Evolutionary conservation across 2,888 invertebrate genomes (phyloP), one percentile per base, ranked within the genome.

Genomic region (Scaptomyza tumidula): DNA sequence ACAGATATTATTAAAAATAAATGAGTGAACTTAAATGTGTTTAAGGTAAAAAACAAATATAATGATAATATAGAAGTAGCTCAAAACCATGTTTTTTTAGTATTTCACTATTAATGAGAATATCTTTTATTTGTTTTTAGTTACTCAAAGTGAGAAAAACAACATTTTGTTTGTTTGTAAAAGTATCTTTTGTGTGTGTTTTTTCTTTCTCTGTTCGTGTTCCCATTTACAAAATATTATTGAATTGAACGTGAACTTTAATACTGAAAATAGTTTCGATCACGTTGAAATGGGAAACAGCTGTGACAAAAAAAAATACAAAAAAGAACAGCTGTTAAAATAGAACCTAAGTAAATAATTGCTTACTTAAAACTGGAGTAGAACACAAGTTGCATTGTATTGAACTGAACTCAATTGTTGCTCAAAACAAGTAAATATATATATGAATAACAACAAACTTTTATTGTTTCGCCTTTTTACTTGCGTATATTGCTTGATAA

Each of bases 251-350:
- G 37, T 24, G 19, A 49, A 49, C 16, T 27, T 16, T 9, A 35
- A 27, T n/a, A 11, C 10, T 41, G 41, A 24, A 14, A 31, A 60
- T 46, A 65, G 56, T 60, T 55, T 7, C 50, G 37, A 44, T 50
- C 27, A 49, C 49, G 35, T 41, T 19, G 24, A 44, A 65, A 44
- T 46, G 44, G 46, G 33, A 68, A 66, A 66, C 74, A 75, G 78
- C 48, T 78, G 62, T 27, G 52, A 2, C 7, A 31, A 14, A 10
- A 33, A 9, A 10, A 33, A 33, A 9, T 27, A 14, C 2, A 33
- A 9, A 10, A 33, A 33, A 9, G 2, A 37, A n/a, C 80, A 76
- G 60, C 80, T 78, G 78, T 73, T 33, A 13, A 78, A 68, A 80
- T 48, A 43, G 43, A 80, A 53, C 63, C 72, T 56, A 72, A 43